phyloP scores from a whole-genome alignment of 1,140 invertebrate genomes.

The Drepana arcuata region DNA sequence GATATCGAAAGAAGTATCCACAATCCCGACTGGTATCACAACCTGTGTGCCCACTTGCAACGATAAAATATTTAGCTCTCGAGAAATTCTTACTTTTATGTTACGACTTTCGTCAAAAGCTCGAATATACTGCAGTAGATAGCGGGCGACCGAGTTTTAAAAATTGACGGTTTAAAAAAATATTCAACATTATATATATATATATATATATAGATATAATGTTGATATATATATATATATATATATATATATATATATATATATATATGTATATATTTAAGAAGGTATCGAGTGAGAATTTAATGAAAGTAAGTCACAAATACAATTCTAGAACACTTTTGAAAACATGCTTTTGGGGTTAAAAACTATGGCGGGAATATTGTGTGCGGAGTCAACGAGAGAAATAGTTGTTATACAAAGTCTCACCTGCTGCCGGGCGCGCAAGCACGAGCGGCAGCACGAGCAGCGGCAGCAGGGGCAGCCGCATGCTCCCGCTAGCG shows the following conservation, averaged over 20 bases:
- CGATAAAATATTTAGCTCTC: too few species aligned
- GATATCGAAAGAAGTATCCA: too few species aligned
- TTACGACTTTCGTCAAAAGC: not conserved
- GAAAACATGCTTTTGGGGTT: conserved; percentile 3
- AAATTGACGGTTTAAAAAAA: too few species aligned
- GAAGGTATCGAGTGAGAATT: conserved; percentile 1
- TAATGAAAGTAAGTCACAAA: not conserved
- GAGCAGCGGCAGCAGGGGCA: conserved; percentile 58
- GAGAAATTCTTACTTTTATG: too few species aligned
- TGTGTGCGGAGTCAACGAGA: too few species aligned
- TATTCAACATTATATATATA: too few species aligned
- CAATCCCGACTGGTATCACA: too few species aligned
- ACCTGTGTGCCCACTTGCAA: too few species aligned
- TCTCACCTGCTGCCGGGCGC: conserved; percentile 58
- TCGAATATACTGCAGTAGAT: not conserved
- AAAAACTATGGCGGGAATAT: too few species aligned
- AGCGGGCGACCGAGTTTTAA: too few species aligned
- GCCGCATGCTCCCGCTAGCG: conserved; percentile 53
- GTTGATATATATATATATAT: not conserved
- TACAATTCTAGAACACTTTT: too few species aligned
- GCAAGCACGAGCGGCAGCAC: conserved; percentile 60
- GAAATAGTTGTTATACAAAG: conserved; percentile 18
- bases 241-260: conserved; percentile 4
- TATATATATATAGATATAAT: not conserved
- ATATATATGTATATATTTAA: conserved; percentile 1